phyloP scores from a whole-genome alignment of 2,888 invertebrate genomes.

The Oasisia sp. region DNA sequence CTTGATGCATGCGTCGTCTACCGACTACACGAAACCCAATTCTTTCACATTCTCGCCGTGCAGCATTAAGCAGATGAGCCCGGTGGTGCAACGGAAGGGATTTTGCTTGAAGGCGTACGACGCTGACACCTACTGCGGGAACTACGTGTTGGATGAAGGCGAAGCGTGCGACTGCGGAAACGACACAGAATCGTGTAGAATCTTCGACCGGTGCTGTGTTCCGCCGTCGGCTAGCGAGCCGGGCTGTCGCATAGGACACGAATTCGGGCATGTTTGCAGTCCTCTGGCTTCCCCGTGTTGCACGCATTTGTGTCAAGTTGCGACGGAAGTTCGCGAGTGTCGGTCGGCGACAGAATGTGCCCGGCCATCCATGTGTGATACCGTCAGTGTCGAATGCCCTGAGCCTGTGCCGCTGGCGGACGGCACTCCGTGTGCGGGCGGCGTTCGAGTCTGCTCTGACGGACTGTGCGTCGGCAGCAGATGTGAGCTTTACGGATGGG shows the following conservation, averaged over 20 bases:
- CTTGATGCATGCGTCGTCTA: slow-evolving; percentile 21
- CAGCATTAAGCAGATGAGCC: slow-evolving; percentile 14
- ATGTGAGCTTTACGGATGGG: slow-evolving; percentile 19
- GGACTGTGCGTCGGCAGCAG: not conserved
- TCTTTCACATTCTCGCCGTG: not conserved
- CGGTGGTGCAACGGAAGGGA: not conserved
- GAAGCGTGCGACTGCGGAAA: slow-evolving; percentile 24
- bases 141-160: not conserved
- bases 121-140: slow-evolving; percentile 8
- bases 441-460: not conserved
- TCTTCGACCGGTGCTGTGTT: not conserved
- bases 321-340: not conserved
- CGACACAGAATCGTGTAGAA: not conserved
- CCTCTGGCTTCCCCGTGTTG: slow-evolving; percentile 3
- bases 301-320: not conserved
- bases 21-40: not conserved
- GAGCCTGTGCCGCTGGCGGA: slow-evolving; percentile 22
- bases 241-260: slow-evolving; percentile 14
- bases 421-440: slow-evolving; percentile 20
- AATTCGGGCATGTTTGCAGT: slow-evolving; percentile 13
- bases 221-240: not conserved
- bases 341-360: not conserved
- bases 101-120: not conserved
- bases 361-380: not conserved
- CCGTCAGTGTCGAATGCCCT: slow-evolving; percentile 14